Percentiles rank a stretch among this genome's conserved stretches.
Conservation (phyloP, 2,888 invertebrate species). For the Tinea trinotella region DNA sequence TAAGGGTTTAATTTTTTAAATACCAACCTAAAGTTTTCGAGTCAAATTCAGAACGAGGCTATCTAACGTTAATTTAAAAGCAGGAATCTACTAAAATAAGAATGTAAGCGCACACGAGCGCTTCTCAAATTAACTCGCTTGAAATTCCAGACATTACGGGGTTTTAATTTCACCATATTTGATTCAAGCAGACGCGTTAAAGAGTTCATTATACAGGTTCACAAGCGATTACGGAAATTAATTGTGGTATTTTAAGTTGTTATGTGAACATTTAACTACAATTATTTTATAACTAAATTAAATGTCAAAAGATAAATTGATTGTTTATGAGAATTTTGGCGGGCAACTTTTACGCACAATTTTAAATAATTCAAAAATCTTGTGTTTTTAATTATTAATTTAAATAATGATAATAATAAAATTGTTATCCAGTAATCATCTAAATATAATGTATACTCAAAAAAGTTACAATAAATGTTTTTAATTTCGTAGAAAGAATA, state of each 20-base stretch:
- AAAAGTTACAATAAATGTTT: too few species aligned
- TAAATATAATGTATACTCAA: too few species aligned
- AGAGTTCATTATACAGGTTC: background rate
- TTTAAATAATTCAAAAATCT: too few species aligned
- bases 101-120: background rate
- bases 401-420: too few species aligned
- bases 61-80: background rate
- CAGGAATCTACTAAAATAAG: conserved; percentile 16
- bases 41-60: background rate
- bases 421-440: too few species aligned
- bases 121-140: conserved; percentile 16
- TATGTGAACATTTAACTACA: too few species aligned
- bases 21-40: background rate
- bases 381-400: too few species aligned
- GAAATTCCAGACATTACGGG: conserved; percentile 11
- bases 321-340: too few species aligned
- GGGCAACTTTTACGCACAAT: too few species aligned
- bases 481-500: too few species aligned
- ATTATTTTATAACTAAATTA: background rate
- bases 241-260: background rate
- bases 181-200: conserved; percentile 7
- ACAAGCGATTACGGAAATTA: background rate
- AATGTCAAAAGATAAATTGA: background rate
- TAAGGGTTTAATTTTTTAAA: too few species aligned
- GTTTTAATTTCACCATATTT: conserved; percentile 14